Conservation (phyloP, 2,797 vertebrate species). For the Sebastes nivosus region DNA sequence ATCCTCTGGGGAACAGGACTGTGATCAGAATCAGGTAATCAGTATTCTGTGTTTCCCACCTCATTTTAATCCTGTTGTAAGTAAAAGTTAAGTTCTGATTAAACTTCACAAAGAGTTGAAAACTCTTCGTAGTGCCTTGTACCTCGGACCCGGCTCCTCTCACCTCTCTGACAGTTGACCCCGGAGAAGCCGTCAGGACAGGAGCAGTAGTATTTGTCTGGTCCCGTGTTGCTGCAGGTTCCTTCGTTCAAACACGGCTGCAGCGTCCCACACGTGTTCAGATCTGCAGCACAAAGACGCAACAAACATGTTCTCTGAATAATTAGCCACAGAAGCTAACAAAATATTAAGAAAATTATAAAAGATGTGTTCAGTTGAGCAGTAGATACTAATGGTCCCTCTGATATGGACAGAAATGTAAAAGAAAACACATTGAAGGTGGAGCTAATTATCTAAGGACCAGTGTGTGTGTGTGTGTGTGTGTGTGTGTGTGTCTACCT, state of each 20-base stretch:
- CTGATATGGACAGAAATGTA: neutral
- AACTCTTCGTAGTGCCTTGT: neutral
- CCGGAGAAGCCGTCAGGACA: constrained; percentile 94
- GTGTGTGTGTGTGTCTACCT: constrained; percentile 75
- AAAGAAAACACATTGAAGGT: neutral
- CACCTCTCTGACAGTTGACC: constrained; percentile 90
- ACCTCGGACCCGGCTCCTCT: neutral
- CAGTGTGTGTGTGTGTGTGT: neutral
- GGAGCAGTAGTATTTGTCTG: constrained; percentile 93
- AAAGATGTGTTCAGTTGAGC: neutral
- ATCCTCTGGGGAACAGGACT: neutral
- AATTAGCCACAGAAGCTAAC: neutral
- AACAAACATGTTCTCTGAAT: neutral
- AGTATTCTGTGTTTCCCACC: neutral
- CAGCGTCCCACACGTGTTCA: constrained; percentile 91
- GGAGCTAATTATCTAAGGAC: neutral
- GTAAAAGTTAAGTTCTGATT: neutral
- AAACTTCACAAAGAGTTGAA: neutral
- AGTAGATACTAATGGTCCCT: neutral
- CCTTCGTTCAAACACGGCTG: constrained; percentile 91
- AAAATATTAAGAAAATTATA: neutral
- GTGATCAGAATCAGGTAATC: neutral
- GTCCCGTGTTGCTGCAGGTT: constrained; percentile 94
- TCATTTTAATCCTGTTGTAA: neutral
- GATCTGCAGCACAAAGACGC: constrained; percentile 77